Evolutionary conservation across 2,888 invertebrate genomes (phyloP).

Genomic region (Ligdia adustata): DNA sequence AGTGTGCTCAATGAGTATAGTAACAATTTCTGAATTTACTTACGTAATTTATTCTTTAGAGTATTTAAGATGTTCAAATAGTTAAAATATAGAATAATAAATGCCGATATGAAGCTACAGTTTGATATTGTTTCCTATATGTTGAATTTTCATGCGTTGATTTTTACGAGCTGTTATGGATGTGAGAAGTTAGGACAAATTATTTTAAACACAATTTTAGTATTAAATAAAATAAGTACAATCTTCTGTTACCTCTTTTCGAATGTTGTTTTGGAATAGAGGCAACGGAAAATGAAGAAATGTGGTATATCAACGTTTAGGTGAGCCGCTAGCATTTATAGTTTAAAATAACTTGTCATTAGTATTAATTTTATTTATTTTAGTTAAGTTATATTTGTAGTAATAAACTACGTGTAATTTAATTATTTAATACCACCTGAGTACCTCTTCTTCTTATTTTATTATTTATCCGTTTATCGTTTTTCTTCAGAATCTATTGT

Average conservation of each 20-base stretch:
- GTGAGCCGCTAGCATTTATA: conserved; percentile 77
- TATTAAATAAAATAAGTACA: conserved; percentile 73
- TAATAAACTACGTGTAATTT: conserved; percentile 71
- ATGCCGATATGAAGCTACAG: conserved; percentile 49
- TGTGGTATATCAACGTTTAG: conserved; percentile 71
- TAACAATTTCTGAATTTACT: conserved; percentile 37
- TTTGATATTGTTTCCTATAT: conserved; percentile 49
- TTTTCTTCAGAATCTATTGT: conserved; percentile 44
- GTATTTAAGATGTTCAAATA: conserved; percentile 42
- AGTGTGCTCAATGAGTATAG: conserved; percentile 63
- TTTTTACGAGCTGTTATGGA: conserved; percentile 32
- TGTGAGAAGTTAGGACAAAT: conserved; percentile 48
- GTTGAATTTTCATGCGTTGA: conserved; percentile 37
- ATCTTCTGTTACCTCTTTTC: conserved; percentile 82
- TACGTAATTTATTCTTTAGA: conserved; percentile 43
- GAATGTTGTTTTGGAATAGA: conserved; percentile 64
- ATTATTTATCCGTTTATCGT: conserved; percentile 48
- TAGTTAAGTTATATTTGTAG: conserved; percentile 70
- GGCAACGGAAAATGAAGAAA: conserved; percentile 78
- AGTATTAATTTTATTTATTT: conserved; percentile 82
- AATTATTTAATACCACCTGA: conserved; percentile 79
- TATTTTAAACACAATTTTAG: conserved; percentile 58
- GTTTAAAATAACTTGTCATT: conserved; percentile 83
- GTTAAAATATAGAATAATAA: conserved; percentile 37
- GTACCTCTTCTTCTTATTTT: conserved; percentile 77